Evolutionary conservation across 2,888 invertebrate species (phyloP), one percentile per base, ranked within the genome.

Genomic region (Andrena bucephala): DNA sequence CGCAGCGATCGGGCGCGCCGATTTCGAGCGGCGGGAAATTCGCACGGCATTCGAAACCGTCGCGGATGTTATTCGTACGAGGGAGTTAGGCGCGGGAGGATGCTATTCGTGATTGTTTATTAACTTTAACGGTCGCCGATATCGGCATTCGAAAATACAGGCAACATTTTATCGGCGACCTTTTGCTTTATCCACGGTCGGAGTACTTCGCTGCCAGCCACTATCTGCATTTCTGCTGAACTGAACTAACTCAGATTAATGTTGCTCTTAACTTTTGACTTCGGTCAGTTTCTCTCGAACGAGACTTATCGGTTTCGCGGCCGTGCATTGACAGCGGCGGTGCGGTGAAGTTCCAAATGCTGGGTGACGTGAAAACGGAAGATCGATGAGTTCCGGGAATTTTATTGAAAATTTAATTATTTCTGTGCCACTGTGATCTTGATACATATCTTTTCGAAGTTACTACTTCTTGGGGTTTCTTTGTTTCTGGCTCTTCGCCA

Each of bases 91-190:
- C 29, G 54, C 20, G 3, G 54, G 54, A 24, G 36, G 24, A 27
- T 63, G 65, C 57, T 59, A 52, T 59, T 36, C 50, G 48, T 27
- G 27, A 13, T 66, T 70, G 80, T 67, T 80, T 82, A 66, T 81
- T 80, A 62, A 70, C 63, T 42, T 77, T 75, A 52, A 36, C 65
- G 24, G 67, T 63, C 42, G 4, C 20, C 29, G 68, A 72, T 78
- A 73, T 50, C 33, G 72, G 29, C 66, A 69, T 74, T 74, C 67
- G 70, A 80, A 70, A 65, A 65, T 81, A 52, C 66, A 76, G 66
- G 13, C 76, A 65, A n/a, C 50, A 59, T 63, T 70, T 84, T 85
- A 85, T 85, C 85, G 54, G 36, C 78, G 84, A 85, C 85, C 85
- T 85, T 85, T 84, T 85, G 78, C 75, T 84, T 84, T 75, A 84